Conservation (phyloP, 2,797 vertebrate species). For the Calcarius lapponicus region DNA sequence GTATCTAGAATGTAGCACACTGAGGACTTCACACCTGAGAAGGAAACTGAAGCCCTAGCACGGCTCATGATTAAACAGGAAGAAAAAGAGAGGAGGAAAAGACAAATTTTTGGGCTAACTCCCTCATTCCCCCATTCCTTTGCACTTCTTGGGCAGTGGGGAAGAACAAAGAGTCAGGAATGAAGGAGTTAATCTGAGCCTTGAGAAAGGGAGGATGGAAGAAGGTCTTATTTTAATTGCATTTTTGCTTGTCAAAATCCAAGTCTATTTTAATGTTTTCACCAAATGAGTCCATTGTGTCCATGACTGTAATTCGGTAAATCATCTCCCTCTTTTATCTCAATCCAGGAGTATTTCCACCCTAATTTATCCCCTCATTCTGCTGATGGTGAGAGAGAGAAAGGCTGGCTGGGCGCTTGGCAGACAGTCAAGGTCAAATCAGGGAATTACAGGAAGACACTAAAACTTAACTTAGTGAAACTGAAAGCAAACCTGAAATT, state of each 20-base stretch:
- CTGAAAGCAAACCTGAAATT: not conserved
- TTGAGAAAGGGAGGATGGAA: not conserved
- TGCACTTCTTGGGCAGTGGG: rapidly evolving
- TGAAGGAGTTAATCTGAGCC: not conserved
- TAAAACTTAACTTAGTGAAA: not conserved
- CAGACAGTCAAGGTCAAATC: not conserved
- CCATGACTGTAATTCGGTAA: not conserved
- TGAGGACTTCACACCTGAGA: not conserved
- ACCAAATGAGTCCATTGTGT: not conserved
- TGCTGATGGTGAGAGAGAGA: not conserved
- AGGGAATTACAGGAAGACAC: not conserved
- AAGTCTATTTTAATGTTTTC: not conserved
- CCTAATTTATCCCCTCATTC: not conserved
- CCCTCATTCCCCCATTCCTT: rapidly evolving
- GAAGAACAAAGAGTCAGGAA: not conserved
- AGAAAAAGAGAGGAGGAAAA: not conserved
- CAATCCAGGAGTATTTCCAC: not conserved
- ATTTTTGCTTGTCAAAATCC: not conserved
- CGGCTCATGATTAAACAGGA: rapidly evolving
- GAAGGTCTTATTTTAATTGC: not conserved
- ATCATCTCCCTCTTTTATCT: not conserved
- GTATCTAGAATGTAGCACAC: rapidly evolving
- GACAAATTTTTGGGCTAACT: not conserved
- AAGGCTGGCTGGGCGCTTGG: not conserved
- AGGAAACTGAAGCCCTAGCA: not conserved